Conservation (phyloP, 1,140 invertebrate genomes). For the Riptortus pedestris region DNA sequence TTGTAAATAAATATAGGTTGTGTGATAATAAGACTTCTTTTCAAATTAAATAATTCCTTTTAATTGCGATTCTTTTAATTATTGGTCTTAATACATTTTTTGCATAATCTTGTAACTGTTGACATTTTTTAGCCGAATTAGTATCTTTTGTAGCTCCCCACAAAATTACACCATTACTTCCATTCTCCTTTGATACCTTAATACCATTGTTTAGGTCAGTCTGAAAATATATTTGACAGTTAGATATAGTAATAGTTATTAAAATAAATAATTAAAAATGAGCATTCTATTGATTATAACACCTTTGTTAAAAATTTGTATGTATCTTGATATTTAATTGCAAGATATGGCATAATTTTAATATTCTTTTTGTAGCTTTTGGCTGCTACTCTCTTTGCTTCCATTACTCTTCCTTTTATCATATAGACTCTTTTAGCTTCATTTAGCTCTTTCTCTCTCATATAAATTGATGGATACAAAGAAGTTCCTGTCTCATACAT, state of each 20-base stretch:
- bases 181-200: conserved; percentile 42
- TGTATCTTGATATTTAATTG: conserved; percentile 5
- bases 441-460: conserved; percentile 39
- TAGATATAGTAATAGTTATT: not conserved
- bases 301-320: not conserved
- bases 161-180: conserved; percentile 51
- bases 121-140: conserved; percentile 50
- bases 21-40: too few species aligned
- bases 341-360: conserved; percentile 6
- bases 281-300: too few species aligned
- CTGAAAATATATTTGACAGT: conserved; percentile 38
- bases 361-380: conserved; percentile 25
- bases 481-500: conserved; percentile 48
- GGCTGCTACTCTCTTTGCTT: conserved; percentile 45
- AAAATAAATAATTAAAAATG: too few species aligned
- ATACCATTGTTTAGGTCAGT: conserved; percentile 46
- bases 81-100: conserved; percentile 33
- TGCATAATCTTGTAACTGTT: conserved; percentile 48
- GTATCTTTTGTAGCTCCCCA: conserved; percentile 65
- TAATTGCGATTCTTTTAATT: too few species aligned
- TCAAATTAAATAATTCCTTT: too few species aligned
- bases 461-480: conserved; percentile 57
- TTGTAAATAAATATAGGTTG: too few species aligned
- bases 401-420: conserved; percentile 49
- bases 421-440: conserved; percentile 42